Evolutionary conservation across 2,888 invertebrate genomes (phyloP).

Genomic region (Sympetrum striolatum): DNA sequence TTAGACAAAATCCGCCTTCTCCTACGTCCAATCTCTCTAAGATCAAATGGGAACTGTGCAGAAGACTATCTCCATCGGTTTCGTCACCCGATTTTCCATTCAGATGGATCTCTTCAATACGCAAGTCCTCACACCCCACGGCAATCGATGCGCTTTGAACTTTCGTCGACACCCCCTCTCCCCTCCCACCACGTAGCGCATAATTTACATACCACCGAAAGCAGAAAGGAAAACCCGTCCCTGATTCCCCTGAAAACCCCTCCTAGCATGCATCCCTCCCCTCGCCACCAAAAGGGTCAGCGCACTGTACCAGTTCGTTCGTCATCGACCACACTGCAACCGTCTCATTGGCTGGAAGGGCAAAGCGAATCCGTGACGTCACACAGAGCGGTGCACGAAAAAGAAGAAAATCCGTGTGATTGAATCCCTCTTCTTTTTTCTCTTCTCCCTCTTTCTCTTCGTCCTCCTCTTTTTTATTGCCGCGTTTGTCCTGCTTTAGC

Average conservation of each 20-base stretch:
- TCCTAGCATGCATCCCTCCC: neutral
- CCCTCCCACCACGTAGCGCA: neutral
- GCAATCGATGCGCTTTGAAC: neutral
- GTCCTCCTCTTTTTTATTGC: neutral
- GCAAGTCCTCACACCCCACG: neutral
- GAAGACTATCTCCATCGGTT: neutral
- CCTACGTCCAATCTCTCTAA: too few species aligned
- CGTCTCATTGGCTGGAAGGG: neutral
- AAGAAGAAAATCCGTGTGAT: neutral
- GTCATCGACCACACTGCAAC: constrained; percentile 10
- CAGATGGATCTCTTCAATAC: neutral
- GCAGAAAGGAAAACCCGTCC: neutral
- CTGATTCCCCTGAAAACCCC: neutral
- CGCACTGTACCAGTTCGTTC: constrained; percentile 8
- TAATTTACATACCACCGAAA: neutral
- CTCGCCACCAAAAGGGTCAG: constrained; percentile 2
- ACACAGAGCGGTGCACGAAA: neutral
- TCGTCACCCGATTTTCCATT: neutral
- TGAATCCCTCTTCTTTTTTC: neutral
- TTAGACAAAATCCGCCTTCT: too few species aligned
- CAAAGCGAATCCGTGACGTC: neutral
- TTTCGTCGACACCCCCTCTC: neutral
- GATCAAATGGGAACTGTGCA: too few species aligned
- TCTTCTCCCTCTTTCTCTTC: neutral
- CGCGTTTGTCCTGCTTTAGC: neutral